These are phyloP conservation scores for Uropetala carovei DNA, from an alignment of 2,888 invertebrate species.

Conservation along the genomic window DNA sequence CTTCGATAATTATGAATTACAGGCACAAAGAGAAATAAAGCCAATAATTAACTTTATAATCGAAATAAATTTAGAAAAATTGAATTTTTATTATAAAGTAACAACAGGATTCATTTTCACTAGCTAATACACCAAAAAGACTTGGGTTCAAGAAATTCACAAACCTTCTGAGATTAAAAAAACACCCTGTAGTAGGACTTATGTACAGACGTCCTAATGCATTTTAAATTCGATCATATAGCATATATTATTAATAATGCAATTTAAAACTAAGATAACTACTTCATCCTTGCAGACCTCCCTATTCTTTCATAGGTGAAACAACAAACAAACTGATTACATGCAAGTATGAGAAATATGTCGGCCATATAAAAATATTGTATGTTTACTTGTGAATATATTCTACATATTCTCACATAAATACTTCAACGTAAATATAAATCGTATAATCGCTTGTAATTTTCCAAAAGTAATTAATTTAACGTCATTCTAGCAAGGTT, in stretches of 20 bases:
- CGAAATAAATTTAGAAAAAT: not conserved
- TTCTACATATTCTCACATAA: not conserved
- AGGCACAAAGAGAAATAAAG: not conserved
- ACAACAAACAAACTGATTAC: conserved; percentile 47
- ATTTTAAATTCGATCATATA: not conserved
- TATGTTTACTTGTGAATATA: not conserved
- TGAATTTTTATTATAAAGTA: not conserved
- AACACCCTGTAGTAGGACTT: not conserved
- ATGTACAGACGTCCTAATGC: conserved; percentile 12
- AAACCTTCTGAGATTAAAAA: conserved; percentile 15
- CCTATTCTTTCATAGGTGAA: conserved; percentile 49
- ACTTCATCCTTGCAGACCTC: conserved; percentile 14
- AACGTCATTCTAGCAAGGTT: not conserved
- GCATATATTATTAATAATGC: not conserved
- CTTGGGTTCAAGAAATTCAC: not conserved
- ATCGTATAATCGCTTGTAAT: not conserved
- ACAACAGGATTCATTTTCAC: not conserved
- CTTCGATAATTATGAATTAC: too few relatives aligned
- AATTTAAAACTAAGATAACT: not conserved
- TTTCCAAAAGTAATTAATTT: not conserved
- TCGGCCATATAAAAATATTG: not conserved
- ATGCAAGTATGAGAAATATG: conserved; percentile 39
- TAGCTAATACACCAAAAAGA: not conserved
- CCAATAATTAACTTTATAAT: not conserved
- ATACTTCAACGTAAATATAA: not conserved